Conservation (phyloP, 2,797 vertebrate genomes). For the Coregonus suidteri region DNA sequence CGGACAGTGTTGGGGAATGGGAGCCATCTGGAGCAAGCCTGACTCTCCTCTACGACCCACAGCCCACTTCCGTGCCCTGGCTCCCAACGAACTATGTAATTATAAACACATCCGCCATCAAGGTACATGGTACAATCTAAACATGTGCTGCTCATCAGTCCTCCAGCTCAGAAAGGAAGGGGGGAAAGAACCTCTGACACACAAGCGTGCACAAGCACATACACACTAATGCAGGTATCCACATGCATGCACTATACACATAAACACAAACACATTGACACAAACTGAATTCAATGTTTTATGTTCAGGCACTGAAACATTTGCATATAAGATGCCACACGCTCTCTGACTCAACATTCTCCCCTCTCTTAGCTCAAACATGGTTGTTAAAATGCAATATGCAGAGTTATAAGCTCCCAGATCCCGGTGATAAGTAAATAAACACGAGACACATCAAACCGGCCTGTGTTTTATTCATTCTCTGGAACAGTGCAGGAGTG, state of each 20-base stretch:
- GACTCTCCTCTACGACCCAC: slow-evolving; percentile 20
- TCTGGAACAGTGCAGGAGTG: neutral
- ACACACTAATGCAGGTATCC: slow-evolving; percentile 25
- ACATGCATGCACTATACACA: slow-evolving; percentile 6
- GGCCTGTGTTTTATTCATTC: too few species aligned
- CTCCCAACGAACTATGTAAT: slow-evolving; percentile 51
- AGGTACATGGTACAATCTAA: slow-evolving; percentile 43
- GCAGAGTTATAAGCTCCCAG: slow-evolving; percentile 16
- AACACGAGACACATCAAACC: slow-evolving; percentile 6
- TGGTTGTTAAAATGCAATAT: slow-evolving; percentile 37
- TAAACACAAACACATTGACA: slow-evolving; percentile 1
- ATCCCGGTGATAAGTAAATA: slow-evolving; percentile 31
- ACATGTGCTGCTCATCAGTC: slow-evolving; percentile 58
- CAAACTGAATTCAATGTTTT: neutral
- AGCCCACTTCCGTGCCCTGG: slow-evolving; percentile 50
- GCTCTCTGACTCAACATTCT: slow-evolving; percentile 4
- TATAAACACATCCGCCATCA: slow-evolving; percentile 56
- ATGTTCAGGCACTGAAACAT: slow-evolving; percentile 5
- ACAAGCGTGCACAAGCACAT: slow-evolving; percentile 5
- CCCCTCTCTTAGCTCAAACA: slow-evolving; percentile 2
- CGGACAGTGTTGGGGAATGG: slow-evolving; percentile 7
- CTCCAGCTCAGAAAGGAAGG: neutral
- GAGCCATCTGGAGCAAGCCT: slow-evolving; percentile 28
- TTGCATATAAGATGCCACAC: neutral
- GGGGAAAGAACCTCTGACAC: neutral